A percentile compares a stretch with the other conserved stretches of the same genome.
Conservation (phyloP, 92 coral and sea anemone species). For the Umimayanthus chanpuru region DNA sequence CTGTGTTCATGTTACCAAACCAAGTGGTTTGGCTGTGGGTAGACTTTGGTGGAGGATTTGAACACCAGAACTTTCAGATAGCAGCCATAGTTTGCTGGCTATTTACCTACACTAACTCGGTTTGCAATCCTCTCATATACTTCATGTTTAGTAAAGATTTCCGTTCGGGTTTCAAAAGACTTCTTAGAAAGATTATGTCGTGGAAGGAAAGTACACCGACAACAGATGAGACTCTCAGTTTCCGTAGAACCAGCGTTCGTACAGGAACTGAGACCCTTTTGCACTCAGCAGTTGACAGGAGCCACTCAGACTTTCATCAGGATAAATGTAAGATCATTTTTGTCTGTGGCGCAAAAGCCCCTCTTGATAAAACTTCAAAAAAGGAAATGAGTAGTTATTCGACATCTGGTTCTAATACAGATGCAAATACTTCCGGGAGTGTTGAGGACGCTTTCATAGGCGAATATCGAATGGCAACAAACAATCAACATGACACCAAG, state of each 20-base stretch:
- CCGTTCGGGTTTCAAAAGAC: slow-evolving; percentile 72
- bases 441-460: not conserved
- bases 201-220: slow-evolving; percentile 29
- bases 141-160: slow-evolving; percentile 88
- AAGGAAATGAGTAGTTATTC: not conserved
- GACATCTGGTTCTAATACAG: not conserved
- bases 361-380: not conserved
- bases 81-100: slow-evolving; percentile 79
- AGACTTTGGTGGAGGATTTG: slow-evolving; percentile 76
- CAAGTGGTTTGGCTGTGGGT: slow-evolving; percentile 94
- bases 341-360: not conserved
- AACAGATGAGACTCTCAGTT: not conserved
- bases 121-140: slow-evolving; percentile 89
- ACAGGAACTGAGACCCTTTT: slow-evolving; percentile 3
- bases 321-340: not conserved
- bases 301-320: not conserved
- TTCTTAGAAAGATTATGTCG: slow-evolving; percentile 42
- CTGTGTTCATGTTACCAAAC: slow-evolving; percentile 91
- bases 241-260: slow-evolving; percentile 1
- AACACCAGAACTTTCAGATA: slow-evolving; percentile 58
- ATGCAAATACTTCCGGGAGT: not conserved
- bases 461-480: not conserved
- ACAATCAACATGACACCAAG: too few relatives aligned
- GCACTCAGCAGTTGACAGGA: not conserved
- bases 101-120: slow-evolving; percentile 88